Base-by-base conservation (phyloP, 2,888 invertebrate genomes). In the Sabatieria punctata region DNA sequence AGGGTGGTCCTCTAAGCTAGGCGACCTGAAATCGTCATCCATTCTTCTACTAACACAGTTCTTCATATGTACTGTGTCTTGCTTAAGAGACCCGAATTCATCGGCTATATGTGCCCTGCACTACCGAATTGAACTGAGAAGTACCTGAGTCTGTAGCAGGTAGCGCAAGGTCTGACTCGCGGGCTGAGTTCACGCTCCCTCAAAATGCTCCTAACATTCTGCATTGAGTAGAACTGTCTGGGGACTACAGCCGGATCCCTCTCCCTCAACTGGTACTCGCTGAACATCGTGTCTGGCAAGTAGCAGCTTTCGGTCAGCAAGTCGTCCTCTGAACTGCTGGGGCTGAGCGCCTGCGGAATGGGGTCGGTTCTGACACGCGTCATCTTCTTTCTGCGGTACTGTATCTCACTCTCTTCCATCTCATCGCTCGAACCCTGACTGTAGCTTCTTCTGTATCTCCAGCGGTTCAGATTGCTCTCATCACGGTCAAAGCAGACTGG, bases 141-240 rank as follows among this genome's bases (percentile, higher is more conserved):
- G n/a, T n/a, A n/a, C n/a, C 55, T 52, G 36, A 51, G 39, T 1
- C 44, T 22, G 40, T 22, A 47, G 42, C 47, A 44, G 19, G 51
- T 44, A 18, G 47, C 30, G 48, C 51, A 39, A 48, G 52, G 26
- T 49, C n/a, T 13, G 18, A n/a, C 26, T 18, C 15, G 8, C 43
- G 18, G n/a, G 18, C n/a, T n/a, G 8, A n/a, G 13, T 13, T 8
- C 6, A 37, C 13, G 18, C 38, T 8, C 8, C 8, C 30, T 30
- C 30, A 30, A 15, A 8, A 11, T 8, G 8, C 30, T 8, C 30
- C 15, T 30, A n/a, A 23, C 26, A 27, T 45, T 37, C 19, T 45
- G 24, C 23, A 45, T 4, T 8, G 25, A 24, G 36, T 27, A 18
- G 27, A 45, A 45, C 38, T 39, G 42, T n/a, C 26, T 8, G 15